Conservation (phyloP, 2,113 vertebrate genomes). For the Aepyceros melampus region DNA sequence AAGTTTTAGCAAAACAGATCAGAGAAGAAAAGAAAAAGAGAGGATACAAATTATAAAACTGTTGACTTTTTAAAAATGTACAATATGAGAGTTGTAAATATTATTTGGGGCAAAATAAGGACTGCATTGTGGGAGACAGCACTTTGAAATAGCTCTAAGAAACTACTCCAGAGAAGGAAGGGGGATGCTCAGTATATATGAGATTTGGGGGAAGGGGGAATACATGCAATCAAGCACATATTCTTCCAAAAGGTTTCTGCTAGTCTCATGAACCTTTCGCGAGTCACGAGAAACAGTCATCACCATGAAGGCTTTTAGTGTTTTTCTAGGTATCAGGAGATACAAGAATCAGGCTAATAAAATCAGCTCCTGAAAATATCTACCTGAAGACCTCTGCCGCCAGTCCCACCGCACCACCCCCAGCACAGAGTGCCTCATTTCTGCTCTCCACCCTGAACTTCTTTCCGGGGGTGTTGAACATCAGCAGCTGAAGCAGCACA, state of each 20-base stretch:
- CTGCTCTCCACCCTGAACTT: background rate
- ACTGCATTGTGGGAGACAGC: background rate
- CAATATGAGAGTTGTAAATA: background rate
- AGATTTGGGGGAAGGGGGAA: background rate
- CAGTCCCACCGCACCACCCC: background rate
- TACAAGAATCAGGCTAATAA: background rate
- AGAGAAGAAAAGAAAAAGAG: background rate
- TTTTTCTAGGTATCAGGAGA: background rate
- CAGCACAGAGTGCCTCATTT: background rate
- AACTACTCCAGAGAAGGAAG: background rate
- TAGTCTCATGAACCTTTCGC: background rate
- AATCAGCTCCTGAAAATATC: background rate
- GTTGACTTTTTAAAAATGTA: background rate
- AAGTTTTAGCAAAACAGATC: background rate
- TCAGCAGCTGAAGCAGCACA: background rate
- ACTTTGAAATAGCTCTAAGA: background rate
- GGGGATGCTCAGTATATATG: background rate
- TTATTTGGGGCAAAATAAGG: background rate
- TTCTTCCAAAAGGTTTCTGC: background rate
- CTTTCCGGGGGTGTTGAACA: background rate
- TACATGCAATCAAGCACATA: background rate
- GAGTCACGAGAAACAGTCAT: background rate
- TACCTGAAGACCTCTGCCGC: background rate
- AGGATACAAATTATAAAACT: background rate
- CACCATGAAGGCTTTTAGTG: background rate